Base-by-base conservation (phyloP, 2,797 vertebrate genomes). In the Huso huso region DNA sequence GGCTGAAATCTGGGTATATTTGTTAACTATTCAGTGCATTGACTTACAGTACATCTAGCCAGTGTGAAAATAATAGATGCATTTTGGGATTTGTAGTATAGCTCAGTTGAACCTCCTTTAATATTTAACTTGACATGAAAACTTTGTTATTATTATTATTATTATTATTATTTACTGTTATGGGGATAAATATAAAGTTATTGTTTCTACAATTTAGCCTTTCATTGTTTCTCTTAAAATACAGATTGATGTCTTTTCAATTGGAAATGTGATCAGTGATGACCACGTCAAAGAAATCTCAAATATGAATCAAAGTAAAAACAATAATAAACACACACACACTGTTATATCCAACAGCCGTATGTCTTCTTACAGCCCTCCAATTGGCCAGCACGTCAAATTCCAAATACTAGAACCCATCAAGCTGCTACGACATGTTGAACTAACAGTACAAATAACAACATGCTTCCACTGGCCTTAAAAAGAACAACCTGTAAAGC, bases 301-400 rank as follows among this genome's bases (percentile, higher is more conserved):
- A 37, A 37, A 66, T 8, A 51, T 58, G 11, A 53, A 51, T 37
- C 65, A 61, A 65, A 51, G 63, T 49, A 70, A 65, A 75, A 66
- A 70, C 64, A 49, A 51, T 70, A 55, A 61, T 66, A 64, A 62
- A 37, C 23, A 37, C 23, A 37, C 23, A 59, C 49, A 69, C 65
- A 60, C 37, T 48, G 61, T 51, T 70, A 72, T 69, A 76, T 69
- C 68, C 69, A 68, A 66, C 66, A 64, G 58, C 49, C 64, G 37
- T 62, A 52, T 57, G n/a, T 58, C 12, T 62, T 51, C 37, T 48
- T 62, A 10, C 62, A 57, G 59, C 51, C 18, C 48, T 62, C 48
- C 23, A 58, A 65, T 61, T 61, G 12, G 50, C 58, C 58, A 66
- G 59, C 49, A 48, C 51, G 68, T 57, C 58, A 53, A 59, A 65